These are phyloP conservation scores for Perca flavescens DNA, from an alignment of 2,113 vertebrate genomes.

Conservation along the genomic window DNA sequence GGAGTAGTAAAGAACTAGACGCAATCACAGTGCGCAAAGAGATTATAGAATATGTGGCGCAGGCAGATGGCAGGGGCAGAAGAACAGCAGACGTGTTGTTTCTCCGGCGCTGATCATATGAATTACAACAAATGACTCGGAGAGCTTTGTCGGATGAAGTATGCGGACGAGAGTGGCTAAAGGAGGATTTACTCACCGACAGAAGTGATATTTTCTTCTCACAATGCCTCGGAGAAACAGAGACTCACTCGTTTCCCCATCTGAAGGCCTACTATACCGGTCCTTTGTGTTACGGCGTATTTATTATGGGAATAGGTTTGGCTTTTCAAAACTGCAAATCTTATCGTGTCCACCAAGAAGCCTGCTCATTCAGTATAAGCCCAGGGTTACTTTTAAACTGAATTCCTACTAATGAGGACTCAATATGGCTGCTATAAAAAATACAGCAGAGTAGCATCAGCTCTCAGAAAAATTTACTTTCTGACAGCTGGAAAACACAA, in stretches of 20 bases:
- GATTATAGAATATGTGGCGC: constrained; percentile 29
- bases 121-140: constrained; percentile 61
- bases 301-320: constrained; percentile 29
- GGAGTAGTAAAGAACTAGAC: constrained; percentile 71
- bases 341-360: neutral
- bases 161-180: constrained; percentile 20
- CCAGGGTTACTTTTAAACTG: constrained; percentile 9
- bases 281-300: constrained; percentile 23
- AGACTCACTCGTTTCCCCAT: neutral
- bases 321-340: constrained; percentile 14
- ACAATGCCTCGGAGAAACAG: neutral
- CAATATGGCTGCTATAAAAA: constrained; percentile 13
- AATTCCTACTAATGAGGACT: constrained; percentile 33
- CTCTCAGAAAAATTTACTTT: constrained; percentile 15
- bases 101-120: constrained; percentile 46
- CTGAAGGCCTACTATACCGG: neutral
- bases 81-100: constrained; percentile 50
- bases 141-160: constrained; percentile 27
- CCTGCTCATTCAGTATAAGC: neutral
- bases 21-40: constrained; percentile 46
- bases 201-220: constrained; percentile 22
- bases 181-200: constrained; percentile 42
- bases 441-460: constrained; percentile 11
- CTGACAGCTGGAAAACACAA: constrained; percentile 37
- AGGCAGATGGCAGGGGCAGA: constrained; percentile 48